Percentiles rank a stretch among this genome's conserved stretches.
phyloP scores from a whole-genome alignment of 2,113 vertebrate species.

The Hepsetus odoe region DNA sequence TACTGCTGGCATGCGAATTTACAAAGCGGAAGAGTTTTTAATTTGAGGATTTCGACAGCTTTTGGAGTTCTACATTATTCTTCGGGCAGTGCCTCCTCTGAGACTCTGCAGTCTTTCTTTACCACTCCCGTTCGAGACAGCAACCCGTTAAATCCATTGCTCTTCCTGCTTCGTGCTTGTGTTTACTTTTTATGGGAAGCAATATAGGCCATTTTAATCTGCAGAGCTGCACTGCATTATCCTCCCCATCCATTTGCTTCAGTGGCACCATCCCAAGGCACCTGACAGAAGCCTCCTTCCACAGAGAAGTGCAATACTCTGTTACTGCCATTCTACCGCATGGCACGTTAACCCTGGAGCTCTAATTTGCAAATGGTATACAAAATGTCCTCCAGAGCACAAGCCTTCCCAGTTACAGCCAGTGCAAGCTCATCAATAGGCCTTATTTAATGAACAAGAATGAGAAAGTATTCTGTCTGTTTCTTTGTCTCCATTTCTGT shows the following conservation, averaged over 20 bases:
- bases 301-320: not conserved
- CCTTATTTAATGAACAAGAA: constrained; percentile 30
- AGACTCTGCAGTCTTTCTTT: not conserved
- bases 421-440: not conserved
- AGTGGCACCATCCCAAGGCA: constrained; percentile 10
- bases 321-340: not conserved
- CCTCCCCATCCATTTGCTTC: constrained; percentile 11
- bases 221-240: not conserved
- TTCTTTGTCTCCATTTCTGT: not conserved
- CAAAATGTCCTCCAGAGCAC: constrained; percentile 28
- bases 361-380: constrained; percentile 32
- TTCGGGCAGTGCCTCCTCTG: not conserved
- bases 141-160: constrained; percentile 9
- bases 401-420: not conserved
- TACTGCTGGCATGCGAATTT: constrained; percentile 33
- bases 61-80: not conserved
- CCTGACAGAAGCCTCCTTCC: not conserved
- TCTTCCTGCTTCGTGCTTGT: not conserved
- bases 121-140: not conserved
- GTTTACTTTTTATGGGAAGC: not conserved
- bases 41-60: constrained; percentile 28
- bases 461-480: not conserved
- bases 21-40: constrained; percentile 34
- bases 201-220: constrained; percentile 7
- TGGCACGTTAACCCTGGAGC: not conserved